These are phyloP conservation scores for Dipodomys ordii DNA, from an alignment of 2,113 vertebrate genomes.

Conservation along the genomic window DNA sequence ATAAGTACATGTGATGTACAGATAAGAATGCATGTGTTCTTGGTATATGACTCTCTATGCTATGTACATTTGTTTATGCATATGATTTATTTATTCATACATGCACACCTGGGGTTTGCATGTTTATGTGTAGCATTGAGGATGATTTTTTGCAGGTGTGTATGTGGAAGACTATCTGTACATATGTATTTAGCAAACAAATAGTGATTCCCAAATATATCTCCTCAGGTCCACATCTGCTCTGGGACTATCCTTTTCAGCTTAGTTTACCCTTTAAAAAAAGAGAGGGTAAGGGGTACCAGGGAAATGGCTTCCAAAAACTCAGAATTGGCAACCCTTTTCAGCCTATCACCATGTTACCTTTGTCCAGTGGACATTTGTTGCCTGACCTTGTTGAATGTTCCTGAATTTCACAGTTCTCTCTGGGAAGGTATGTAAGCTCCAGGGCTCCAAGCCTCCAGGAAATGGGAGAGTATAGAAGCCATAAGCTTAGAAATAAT, in stretches of 20 bases:
- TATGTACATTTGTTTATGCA: neutral
- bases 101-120: neutral
- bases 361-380: neutral
- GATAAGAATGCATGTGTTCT: neutral
- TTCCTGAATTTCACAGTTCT: neutral
- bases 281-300: too few relatives aligned
- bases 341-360: neutral
- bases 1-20: neutral
- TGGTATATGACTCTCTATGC: neutral
- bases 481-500: rapidly evolving
- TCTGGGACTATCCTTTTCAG: neutral
- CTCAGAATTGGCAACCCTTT: neutral
- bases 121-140: neutral
- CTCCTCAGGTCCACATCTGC: neutral
- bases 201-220: conserved; percentile 26
- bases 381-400: neutral
- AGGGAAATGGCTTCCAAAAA: too few relatives aligned
- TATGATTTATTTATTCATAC: neutral
- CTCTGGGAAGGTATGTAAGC: neutral
- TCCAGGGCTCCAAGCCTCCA: too few relatives aligned
- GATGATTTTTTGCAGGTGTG: neutral
- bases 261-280: neutral
- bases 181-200: conserved; percentile 9
- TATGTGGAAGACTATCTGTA: neutral
- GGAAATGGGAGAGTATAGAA: neutral